phyloP scores from a whole-genome alignment of 2,888 invertebrate genomes.

The Eledona agricola region DNA sequence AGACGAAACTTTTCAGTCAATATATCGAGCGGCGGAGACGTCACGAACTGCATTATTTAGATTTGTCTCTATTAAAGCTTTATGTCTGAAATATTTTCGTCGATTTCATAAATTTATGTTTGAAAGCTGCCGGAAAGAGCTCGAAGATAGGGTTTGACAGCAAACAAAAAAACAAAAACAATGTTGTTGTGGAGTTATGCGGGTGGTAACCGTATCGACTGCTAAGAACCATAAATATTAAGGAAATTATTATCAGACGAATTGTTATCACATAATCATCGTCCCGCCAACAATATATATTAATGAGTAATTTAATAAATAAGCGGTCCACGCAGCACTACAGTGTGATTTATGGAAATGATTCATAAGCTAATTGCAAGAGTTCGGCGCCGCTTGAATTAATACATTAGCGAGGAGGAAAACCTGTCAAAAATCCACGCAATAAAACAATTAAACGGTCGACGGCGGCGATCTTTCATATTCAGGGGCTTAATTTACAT shows the following conservation, averaged over 20 bases:
- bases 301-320: slow-evolving; percentile 35
- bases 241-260: slow-evolving; percentile 20
- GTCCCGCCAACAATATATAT: slow-evolving; percentile 23
- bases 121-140: no score
- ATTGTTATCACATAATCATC: slow-evolving; percentile 31
- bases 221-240: slow-evolving; percentile 15
- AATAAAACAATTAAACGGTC: slow-evolving; percentile 10
- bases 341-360: slow-evolving; percentile 35
- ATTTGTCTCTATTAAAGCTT: no score
- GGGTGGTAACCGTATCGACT: no score
- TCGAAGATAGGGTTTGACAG: no score
- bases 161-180: no score
- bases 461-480: slow-evolving; percentile 1
- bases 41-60: no score
- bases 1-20: no score
- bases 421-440: slow-evolving; percentile 3
- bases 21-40: no score
- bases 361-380: slow-evolving; percentile 32
- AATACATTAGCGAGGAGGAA: no score
- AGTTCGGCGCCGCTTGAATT: slow-evolving; percentile 30
- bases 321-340: slow-evolving; percentile 20
- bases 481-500: slow-evolving; percentile 23
- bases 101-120: no score
- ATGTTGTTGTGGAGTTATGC: neutral
- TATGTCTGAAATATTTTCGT: no score